Conservation (phyloP, 2,113 vertebrate species). For the Apodemus sylvaticus region DNA sequence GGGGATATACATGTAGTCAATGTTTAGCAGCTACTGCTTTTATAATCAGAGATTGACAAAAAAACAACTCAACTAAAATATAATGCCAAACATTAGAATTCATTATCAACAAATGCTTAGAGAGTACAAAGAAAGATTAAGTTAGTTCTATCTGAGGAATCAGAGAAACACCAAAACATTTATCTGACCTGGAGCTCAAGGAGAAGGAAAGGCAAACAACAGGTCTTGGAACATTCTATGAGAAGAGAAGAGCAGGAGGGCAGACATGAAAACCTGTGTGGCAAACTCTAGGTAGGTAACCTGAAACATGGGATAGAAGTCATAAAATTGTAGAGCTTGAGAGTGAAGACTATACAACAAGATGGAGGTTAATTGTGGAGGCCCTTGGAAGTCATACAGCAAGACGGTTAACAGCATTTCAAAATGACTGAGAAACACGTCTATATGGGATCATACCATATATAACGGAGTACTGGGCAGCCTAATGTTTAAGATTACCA, state of each 20-base stretch:
- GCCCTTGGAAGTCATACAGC: background rate
- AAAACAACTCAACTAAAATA: background rate
- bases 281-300: background rate
- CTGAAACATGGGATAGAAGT: background rate
- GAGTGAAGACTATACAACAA: background rate
- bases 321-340: background rate
- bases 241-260: background rate
- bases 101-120: background rate
- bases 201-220: background rate
- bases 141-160: background rate
- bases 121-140: background rate
- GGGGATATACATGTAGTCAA: slow-evolving; percentile 5
- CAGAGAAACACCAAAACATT: background rate
- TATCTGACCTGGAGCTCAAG: background rate
- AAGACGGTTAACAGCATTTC: background rate
- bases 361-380: background rate
- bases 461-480: background rate
- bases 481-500: background rate
- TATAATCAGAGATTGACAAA: background rate
- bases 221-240: background rate
- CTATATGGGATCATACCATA: background rate
- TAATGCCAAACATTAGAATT: background rate
- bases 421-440: background rate
- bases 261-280: background rate
- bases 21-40: background rate